Evolutionary conservation across 2,888 invertebrate species (phyloP), one percentile per base, ranked within the genome.

Genomic region (Agrilus mali): DNA sequence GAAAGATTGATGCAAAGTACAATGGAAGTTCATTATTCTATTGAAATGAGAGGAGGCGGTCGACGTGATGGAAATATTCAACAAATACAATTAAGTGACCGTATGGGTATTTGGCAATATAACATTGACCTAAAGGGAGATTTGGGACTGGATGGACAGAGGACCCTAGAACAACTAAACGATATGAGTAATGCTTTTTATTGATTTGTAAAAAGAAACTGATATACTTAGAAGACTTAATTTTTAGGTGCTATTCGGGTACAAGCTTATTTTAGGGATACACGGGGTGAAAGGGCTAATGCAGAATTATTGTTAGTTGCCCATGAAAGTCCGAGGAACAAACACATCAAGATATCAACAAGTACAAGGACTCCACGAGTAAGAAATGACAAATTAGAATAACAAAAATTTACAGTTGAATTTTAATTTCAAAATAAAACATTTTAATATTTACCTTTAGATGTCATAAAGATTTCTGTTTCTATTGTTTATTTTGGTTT

Each of bases 291-390:
- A 47, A 71, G 72, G 44, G 80, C 86, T 0, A 67, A 68, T 36
- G 71, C 86, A 0, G 85, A 88, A 53, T 59, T 88, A 40, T 66
- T 84, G 33, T 70, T 88, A 52, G 67, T 87, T 22, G 71, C 84
- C 5, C 90, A 93, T 63, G 82, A 82, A 66, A 89, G 92, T 41
- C 86, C 84, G 1, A 74, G 78, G 49, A 78, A 86, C 62, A 83
- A 84, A 52, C 89, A 92, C 60, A 78, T 95, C 8, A 83, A 88
- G 59, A 80, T 94, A 15, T 73, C 80, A 6, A 93, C 94, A 2
- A 88, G 86, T 48, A 94, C 94, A 1, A 76, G 77, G 10, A 70
- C 80, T 41, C 86, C 92, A 0, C 77, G 74, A 71, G 85, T 83
- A 60, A 55, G 56, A 55, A 35, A 43, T 15, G 2, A 40, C 13